Conservation (phyloP, 2,888 invertebrate genomes). For the Mamestra brassicae region DNA sequence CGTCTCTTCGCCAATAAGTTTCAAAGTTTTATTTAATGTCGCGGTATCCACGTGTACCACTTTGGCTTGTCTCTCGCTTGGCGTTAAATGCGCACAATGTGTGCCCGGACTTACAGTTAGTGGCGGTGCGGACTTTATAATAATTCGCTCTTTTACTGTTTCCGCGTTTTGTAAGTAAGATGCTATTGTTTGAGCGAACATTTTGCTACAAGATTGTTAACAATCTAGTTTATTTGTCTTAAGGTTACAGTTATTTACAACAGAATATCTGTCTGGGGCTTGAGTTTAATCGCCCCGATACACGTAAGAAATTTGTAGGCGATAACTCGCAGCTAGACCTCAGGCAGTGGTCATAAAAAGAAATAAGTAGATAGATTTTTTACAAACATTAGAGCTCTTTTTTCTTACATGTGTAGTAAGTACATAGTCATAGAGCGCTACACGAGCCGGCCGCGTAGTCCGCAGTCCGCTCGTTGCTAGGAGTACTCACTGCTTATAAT, state of each 20-base stretch:
- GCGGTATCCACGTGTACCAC: conserved; percentile 72
- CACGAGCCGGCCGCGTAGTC: not conserved
- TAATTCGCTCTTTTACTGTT: conserved; percentile 52
- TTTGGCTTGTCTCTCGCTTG: conserved; percentile 68
- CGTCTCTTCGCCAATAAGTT: conserved; percentile 76
- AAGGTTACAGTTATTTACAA: conserved; percentile 12
- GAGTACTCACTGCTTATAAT: conserved; percentile 63
- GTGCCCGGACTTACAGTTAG: conserved; percentile 56
- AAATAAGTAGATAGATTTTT: conserved; percentile 12
- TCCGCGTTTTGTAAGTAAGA: conserved; percentile 54
- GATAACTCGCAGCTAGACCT: conserved; percentile 6
- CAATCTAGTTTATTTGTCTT: conserved; percentile 32
- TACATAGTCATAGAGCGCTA: conserved; percentile 33
- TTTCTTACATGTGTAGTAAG: conserved; percentile 24
- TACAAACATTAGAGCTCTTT: conserved; percentile 30
- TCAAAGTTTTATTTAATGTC: conserved; percentile 77
- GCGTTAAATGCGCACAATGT: conserved; percentile 70
- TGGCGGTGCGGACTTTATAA: conserved; percentile 48
- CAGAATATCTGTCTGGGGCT: not conserved
- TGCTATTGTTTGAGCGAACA: conserved; percentile 43
- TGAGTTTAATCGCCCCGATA: conserved; percentile 3
- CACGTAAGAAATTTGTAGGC: conserved; percentile 1
- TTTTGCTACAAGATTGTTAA: conserved; percentile 37
- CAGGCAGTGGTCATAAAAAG: conserved; percentile 25
- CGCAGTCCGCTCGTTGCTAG: conserved; percentile 32